Evolutionary conservation across 1,140 invertebrate species (phyloP), one percentile per base, ranked within the genome.

Genomic region (Drosophila sturtevanti): DNA sequence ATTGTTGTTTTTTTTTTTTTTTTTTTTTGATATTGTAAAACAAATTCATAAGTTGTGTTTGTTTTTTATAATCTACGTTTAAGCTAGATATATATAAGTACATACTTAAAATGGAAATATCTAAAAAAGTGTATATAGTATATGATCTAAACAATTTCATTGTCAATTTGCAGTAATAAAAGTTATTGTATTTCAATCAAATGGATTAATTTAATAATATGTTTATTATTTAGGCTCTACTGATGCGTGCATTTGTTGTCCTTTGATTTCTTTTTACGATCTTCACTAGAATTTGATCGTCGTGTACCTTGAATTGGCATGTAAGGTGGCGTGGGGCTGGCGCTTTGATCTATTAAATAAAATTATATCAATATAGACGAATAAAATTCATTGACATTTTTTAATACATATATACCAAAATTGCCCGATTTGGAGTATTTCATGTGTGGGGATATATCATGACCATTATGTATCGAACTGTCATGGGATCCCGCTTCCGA

Each of bases 251-350:
- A 92, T 66, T 91, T 92, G 78, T 74, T 90, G 74, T 92, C 91
- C 77, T 93, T 93, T 65, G 92, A 92, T 70, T 92, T 92, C 76
- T 93, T 93, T 69, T 93, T 93, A 79, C 90, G 90, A 81, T 93
- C 93, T 63, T 93, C 89, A 74, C 92, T 92, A 44, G 93, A 92
- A 70, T 93, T 95, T 56, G 90, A 91, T 77, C 95, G 92, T 64
- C 95, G 92, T 79, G 96, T 95, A 51, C 96, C 96, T 91, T 95
- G 96, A 77, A 96, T 95, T 52, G 95, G 96, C 95, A 96, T 96
- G 77, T 96, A 96, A 70, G 95, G 95, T 4, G 95, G 94, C 61
- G 93, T 93, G 54, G 93, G 93, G 70, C 92, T 92, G 34, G 93
- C 93, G 73, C 94, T 94, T 27, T 94, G 85, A 90, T 91, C 90